phyloP scores from a whole-genome alignment of 2,797 vertebrate species.

The Hapalemur alaotrensis region DNA sequence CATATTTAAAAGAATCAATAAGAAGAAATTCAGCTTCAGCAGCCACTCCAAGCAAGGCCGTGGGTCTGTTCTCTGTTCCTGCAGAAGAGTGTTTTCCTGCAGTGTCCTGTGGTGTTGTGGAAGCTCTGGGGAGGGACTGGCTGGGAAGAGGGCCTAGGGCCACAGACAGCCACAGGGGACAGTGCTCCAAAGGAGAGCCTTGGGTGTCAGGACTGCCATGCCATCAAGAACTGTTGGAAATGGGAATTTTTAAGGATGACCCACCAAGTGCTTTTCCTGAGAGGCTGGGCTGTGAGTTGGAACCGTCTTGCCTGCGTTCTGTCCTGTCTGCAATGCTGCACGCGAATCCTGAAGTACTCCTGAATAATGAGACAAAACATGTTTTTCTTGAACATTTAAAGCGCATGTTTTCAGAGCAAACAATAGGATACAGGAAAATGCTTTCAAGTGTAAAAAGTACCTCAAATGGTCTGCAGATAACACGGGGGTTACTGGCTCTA shows the following conservation, averaged over 20 bases:
- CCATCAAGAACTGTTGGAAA: conserved; percentile 41
- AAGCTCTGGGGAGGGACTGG: conserved; percentile 34
- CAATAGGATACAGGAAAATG: conserved; percentile 57
- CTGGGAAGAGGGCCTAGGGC: conserved; percentile 32
- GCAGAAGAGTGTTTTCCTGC: not conserved
- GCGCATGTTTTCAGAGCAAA: conserved; percentile 60
- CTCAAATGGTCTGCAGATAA: conserved; percentile 46
- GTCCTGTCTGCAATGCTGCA: not conserved
- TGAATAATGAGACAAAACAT: conserved; percentile 1
- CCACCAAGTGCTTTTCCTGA: conserved; percentile 30
- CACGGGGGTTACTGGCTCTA: conserved; percentile 61
- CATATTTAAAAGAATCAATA: conserved; percentile 40
- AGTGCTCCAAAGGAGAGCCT: conserved; percentile 24
- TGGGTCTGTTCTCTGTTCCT: conserved; percentile 45
- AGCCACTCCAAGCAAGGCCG: conserved; percentile 52
- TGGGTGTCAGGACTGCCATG: conserved; percentile 48
- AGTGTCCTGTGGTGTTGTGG: not conserved
- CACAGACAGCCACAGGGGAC: conserved; percentile 13
- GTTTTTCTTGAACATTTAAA: conserved; percentile 58
- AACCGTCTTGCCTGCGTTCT: not conserved
- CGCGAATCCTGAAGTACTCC: not conserved
- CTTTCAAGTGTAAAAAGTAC: conserved; percentile 55
- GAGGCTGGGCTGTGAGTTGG: not conserved
- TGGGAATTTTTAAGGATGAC: conserved; percentile 46
- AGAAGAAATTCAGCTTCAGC: conserved; percentile 35